Conservation (phyloP, 2,888 invertebrate species). For the Oscheius sp. region DNA sequence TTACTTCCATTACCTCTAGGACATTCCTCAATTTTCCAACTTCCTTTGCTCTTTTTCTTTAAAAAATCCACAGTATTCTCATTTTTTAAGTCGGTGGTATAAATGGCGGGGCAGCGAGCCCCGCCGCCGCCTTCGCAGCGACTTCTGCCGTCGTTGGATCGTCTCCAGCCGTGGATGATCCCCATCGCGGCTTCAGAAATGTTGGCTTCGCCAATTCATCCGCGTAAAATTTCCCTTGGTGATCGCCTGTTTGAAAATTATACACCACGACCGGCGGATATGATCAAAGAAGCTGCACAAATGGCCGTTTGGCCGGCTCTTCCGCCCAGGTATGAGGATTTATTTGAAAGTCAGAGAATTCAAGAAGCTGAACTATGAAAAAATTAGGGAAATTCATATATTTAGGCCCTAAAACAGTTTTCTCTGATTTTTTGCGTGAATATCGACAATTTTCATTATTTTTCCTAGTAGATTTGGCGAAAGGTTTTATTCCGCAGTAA, state of each 20-base stretch:
- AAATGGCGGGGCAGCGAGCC: conserved; percentile 43
- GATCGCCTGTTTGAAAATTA: conserved; percentile 56
- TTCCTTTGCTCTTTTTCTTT: no score
- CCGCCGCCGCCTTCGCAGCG: conserved; percentile 37
- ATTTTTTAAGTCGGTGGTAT: neutral
- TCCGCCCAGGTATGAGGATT: conserved; percentile 59
- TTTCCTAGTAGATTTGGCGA: no score
- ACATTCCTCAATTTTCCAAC: no score
- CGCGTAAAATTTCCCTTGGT: conserved; percentile 47
- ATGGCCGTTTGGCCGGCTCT: conserved; percentile 65
- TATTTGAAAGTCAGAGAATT: no score
- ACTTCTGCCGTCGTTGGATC: conserved; percentile 54
- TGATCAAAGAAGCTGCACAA: conserved; percentile 60
- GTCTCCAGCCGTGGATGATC: conserved; percentile 67
- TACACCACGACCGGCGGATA: conserved; percentile 54
- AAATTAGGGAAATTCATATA: no score
- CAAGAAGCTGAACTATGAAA: no score
- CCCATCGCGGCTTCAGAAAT: conserved; percentile 59
- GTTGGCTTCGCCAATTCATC: conserved; percentile 61
- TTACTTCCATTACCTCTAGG: no score
- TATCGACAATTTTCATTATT: no score
- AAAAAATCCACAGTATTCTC: neutral
- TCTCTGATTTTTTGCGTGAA: no score
- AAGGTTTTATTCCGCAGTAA: no score
- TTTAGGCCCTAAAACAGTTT: no score